Conservation (phyloP, 2,888 invertebrate species). For the Atrina japonica region DNA sequence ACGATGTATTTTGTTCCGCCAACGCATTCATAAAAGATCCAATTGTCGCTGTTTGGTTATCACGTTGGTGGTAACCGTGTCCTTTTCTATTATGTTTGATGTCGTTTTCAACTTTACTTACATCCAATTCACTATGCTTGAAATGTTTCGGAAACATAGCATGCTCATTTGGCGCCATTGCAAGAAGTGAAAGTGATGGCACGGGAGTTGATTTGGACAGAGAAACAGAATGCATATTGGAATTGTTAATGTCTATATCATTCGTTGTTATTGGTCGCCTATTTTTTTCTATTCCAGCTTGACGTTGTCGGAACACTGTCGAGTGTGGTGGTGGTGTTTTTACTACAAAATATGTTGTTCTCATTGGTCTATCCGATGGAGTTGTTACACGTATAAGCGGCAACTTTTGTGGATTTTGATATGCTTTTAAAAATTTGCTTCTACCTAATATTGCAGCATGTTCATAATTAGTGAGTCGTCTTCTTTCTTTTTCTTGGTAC, state of each 20-base stretch:
- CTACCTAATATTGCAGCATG: conserved; percentile 60
- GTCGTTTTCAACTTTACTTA: conserved; percentile 50
- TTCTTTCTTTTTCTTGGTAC: conserved; percentile 49
- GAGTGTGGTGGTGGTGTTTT: conserved; percentile 22
- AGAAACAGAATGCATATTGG: neutral
- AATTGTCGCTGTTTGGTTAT: conserved; percentile 41
- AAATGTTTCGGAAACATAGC: conserved; percentile 58
- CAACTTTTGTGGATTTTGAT: neutral
- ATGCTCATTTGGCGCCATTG: conserved; percentile 54
- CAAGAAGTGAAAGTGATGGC: conserved; percentile 57
- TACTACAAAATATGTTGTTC: conserved; percentile 18
- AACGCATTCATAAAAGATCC: conserved; percentile 64
- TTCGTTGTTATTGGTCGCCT: too few relatives aligned
- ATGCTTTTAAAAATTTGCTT: conserved; percentile 46
- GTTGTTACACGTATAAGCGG: conserved; percentile 3
- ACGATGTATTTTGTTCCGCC: conserved; percentile 64
- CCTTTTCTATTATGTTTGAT: conserved; percentile 49
- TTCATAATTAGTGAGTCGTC: conserved; percentile 48
- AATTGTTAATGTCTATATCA: too few relatives aligned
- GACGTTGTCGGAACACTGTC: neutral
- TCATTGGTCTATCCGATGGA: conserved; percentile 5
- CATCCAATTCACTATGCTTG: conserved; percentile 61
- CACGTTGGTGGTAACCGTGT: too few relatives aligned
- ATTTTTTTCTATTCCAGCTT: conserved; percentile 3
- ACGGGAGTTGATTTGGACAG: conserved; percentile 9